phyloP scores from a whole-genome alignment of 2,888 invertebrate genomes.

The Hylaea fasciaria region DNA sequence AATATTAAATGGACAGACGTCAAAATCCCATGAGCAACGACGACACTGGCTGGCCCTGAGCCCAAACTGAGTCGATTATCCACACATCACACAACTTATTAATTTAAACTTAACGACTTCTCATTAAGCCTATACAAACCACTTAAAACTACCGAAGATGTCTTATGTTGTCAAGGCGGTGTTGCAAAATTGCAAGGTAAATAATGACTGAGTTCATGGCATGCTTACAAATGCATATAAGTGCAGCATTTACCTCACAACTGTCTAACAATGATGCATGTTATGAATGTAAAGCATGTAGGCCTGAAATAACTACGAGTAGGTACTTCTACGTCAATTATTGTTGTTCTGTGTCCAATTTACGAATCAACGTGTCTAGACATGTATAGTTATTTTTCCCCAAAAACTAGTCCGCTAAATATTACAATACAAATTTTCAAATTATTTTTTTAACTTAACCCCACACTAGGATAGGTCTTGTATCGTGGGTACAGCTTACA shows the following conservation, averaged over 20 bases:
- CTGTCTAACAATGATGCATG: constrained; percentile 30
- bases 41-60: constrained; percentile 36
- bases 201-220: constrained; percentile 28
- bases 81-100: constrained; percentile 35
- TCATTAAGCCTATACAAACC: constrained; percentile 28
- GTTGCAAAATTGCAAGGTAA: constrained; percentile 29
- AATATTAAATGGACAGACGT: constrained; percentile 11
- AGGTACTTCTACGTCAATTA: no score
- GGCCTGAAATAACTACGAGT: constrained; percentile 13
- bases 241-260: constrained; percentile 28
- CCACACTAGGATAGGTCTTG: no score
- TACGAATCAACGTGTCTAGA: no score
- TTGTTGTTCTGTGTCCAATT: constrained; percentile 7
- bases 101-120: constrained; percentile 27
- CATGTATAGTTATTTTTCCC: no score
- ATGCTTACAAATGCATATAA: constrained; percentile 28
- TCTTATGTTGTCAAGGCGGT: constrained; percentile 23
- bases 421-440: no score
- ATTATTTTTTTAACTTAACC: no score
- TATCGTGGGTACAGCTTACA: no score
- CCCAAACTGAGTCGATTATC: constrained; percentile 29
- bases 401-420: no score
- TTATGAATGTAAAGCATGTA: constrained; percentile 25
- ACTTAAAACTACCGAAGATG: constrained; percentile 21
- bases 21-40: constrained; percentile 15